Evolutionary conservation across 2,888 invertebrate species (phyloP).

Genomic region (Amorpha juglandis): DNA sequence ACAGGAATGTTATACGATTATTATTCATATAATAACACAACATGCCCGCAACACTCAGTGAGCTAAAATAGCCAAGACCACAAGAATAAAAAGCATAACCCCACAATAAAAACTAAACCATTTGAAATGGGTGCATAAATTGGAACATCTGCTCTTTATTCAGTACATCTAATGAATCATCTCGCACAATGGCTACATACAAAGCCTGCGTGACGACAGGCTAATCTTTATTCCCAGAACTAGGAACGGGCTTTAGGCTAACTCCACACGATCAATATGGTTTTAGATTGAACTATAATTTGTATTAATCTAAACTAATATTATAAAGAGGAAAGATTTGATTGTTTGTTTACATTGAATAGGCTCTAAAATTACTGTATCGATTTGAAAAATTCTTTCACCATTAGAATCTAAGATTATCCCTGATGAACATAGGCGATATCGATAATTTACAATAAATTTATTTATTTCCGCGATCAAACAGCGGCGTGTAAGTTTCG

Average conservation of each 20-base stretch:
- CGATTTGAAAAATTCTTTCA: no score
- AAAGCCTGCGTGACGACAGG: slow-evolving; percentile 23
- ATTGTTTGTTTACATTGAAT: no score
- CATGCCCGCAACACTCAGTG: background rate
- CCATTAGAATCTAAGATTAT: no score
- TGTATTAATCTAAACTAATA: no score
- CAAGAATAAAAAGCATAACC: slow-evolving; percentile 39
- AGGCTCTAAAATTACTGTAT: no score
- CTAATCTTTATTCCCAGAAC: slow-evolving; percentile 15
- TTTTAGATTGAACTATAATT: no score
- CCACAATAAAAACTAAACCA: slow-evolving; percentile 29
- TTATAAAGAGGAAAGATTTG: no score
- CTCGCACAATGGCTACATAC: slow-evolving; percentile 13
- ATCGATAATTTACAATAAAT: no score
- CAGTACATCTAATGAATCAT: slow-evolving; percentile 17
- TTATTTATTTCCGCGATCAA: no score
- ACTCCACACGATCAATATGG: background rate
- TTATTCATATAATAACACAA: background rate
- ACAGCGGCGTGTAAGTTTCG: no score
- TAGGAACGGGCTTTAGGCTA: background rate
- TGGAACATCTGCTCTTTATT: slow-evolving; percentile 24
- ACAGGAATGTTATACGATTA: background rate
- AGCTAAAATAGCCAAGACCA: background rate
- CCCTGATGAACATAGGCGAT: no score
- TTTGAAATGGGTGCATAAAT: slow-evolving; percentile 19